Percentiles rank a stretch among this genome's conserved stretches.
phyloP scores from a whole-genome alignment of 2,888 invertebrate genomes.

The Bellardia bayeri region DNA sequence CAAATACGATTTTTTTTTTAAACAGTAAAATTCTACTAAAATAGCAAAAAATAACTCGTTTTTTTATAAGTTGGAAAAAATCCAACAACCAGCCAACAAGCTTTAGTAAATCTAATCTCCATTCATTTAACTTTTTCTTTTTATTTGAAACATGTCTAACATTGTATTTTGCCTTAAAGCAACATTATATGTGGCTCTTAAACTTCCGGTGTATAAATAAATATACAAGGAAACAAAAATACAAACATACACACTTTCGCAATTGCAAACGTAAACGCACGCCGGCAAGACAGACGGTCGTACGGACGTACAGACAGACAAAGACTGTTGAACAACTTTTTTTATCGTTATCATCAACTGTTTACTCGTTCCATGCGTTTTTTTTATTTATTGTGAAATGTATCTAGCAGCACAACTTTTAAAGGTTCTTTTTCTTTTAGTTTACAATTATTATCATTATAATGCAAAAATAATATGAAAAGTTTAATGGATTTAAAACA shows the following conservation, averaged over 20 bases:
- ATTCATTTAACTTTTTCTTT: conserved; percentile 61
- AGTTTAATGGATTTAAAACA: conserved; percentile 57
- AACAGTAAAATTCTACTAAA: not conserved
- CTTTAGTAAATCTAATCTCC: conserved; percentile 60
- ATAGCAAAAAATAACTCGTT: conserved; percentile 14
- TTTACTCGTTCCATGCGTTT: conserved; percentile 43
- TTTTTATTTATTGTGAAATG: conserved; percentile 19
- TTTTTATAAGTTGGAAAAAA: conserved; percentile 35
- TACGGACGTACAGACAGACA: not conserved
- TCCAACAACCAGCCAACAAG: conserved; percentile 15
- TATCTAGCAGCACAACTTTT: conserved; percentile 43
- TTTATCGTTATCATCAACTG: conserved; percentile 48
- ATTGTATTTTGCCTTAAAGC: conserved; percentile 58
- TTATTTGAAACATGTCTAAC: conserved; percentile 59
- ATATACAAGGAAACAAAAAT: conserved; percentile 6
- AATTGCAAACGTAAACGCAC: conserved; percentile 22
- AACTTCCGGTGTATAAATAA: conserved; percentile 53
- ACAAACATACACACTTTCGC: not conserved
- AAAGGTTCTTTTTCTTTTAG: conserved; percentile 18
- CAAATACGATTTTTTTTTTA: conserved; percentile 32
- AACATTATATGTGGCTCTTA: conserved; percentile 60
- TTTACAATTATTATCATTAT: conserved; percentile 28
- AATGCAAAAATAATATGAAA: conserved; percentile 55
- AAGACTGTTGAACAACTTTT: conserved; percentile 50
- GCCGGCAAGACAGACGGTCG: not conserved